Base-by-base conservation (phyloP, 1,140 invertebrate species). In the Trachymyrmex cornetzi region DNA sequence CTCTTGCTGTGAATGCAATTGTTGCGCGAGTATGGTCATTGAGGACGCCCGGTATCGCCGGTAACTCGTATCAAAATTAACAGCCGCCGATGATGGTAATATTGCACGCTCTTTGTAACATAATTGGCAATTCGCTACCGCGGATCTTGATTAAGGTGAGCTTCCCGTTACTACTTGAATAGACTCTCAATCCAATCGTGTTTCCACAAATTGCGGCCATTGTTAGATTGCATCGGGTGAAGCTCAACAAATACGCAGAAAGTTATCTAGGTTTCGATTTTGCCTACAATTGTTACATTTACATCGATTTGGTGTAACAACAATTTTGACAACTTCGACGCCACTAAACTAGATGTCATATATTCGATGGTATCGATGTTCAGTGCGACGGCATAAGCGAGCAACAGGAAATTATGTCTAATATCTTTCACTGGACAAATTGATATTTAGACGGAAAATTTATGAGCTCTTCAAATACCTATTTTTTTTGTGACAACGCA, bases 141-240 rank as follows among this genome's bases (percentile, higher is more conserved):
- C 77, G 61, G 64, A 87, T 90, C 84, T 90, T 90, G 84, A 86
- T 91, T 88, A 84, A 88, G 87, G 81, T 67, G 85, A 85, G 69
- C 72, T 82, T 85, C 82, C 80, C 84, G 75, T 71, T 81, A 85
- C 74, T 71, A 79, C 82, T 90, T 87, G 61, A 64, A 71, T 53
- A 38, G n/a, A 74, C 53, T 66, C 53, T 30, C 50, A 48, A 67
- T 57, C 61, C 85, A 48, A 79, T 87, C 74, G 27, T 50, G 44
- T 85, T 67, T 77, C 77, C 85, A 22, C 59, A 88, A 87, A 90
- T 89, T 88, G 75, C 75, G 22, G 12, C 38, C 86, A 81, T 87
- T 80, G 85, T 87, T 85, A 61, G 63, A 19, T 9, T 44, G 84
- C 50, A 85, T 87, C 79, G 80, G 71, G 24, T 53, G 30, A 30